Evolutionary conservation across 1,140 invertebrate genomes (phyloP).

Genomic region (Meloidogyne floridensis): DNA sequence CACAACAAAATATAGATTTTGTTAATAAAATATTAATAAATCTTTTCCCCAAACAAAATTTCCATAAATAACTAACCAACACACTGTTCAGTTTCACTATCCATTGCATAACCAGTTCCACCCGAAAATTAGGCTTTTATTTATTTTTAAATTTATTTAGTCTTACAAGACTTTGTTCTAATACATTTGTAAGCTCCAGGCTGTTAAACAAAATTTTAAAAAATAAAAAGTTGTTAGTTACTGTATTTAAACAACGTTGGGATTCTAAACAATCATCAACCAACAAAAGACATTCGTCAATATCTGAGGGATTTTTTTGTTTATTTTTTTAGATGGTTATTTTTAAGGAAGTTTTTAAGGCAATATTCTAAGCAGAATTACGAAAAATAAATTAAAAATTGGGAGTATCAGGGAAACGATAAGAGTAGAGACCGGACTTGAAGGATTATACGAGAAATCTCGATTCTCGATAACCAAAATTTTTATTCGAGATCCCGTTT

Average conservation of each 20-base stretch:
- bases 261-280: conserved; percentile 61
- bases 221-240: background rate
- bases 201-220: background rate
- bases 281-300: conserved; percentile 63
- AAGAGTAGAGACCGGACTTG: no score
- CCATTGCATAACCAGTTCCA: conserved; percentile 92
- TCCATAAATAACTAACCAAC: conserved; percentile 72
- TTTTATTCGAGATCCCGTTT: no score
- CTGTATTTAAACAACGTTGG: conserved; percentile 63
- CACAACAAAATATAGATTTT: no score
- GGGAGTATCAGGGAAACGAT: no score
- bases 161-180: conserved; percentile 76
- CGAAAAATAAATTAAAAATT: background rate
- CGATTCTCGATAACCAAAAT: no score
- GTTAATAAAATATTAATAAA: no score
- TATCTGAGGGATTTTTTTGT: conserved; percentile 37
- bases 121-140: conserved; percentile 2
- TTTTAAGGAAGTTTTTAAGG: background rate
- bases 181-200: conserved; percentile 72
- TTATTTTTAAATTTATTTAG: background rate
- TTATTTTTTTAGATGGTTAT: background rate
- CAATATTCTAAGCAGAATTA: background rate
- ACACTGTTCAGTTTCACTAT: conserved; percentile 81
- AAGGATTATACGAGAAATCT: no score
- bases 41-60: background rate